Conservation (phyloP, 2,113 vertebrate genomes). For the Microcebus murinus region DNA sequence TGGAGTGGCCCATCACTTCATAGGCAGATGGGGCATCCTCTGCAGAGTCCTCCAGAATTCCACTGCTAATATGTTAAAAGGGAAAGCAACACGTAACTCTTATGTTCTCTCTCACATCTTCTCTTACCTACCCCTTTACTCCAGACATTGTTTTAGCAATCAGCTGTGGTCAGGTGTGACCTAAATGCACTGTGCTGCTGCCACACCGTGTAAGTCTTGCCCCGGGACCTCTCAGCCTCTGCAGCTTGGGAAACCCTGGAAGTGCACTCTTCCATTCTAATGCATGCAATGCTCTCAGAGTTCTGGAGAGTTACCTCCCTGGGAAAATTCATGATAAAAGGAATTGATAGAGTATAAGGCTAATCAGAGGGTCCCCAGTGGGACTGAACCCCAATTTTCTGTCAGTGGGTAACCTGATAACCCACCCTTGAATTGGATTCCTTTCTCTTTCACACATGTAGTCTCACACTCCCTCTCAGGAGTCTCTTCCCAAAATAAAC, state of each 20-base stretch:
- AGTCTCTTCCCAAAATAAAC: background rate
- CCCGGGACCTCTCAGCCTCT: background rate
- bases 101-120: background rate
- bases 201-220: too few relatives aligned
- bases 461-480: background rate
- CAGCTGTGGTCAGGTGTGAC: background rate
- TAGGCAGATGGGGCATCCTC: rapidly evolving
- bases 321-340: background rate
- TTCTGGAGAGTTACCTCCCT: background rate
- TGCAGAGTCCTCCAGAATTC: background rate
- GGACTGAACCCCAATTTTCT: background rate
- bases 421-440: background rate
- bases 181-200: too few relatives aligned
- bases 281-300: too few relatives aligned
- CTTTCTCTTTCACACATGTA: background rate
- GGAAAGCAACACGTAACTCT: background rate
- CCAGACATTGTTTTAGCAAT: background rate
- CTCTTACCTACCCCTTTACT: background rate
- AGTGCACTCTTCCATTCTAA: background rate
- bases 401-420: background rate
- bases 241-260: background rate
- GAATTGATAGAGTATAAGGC: background rate
- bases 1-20: background rate
- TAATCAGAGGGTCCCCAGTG: background rate
- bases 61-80: too few relatives aligned